Base-by-base conservation (phyloP, 2,797 vertebrate genomes). In the Chaetodon trifasciatus region DNA sequence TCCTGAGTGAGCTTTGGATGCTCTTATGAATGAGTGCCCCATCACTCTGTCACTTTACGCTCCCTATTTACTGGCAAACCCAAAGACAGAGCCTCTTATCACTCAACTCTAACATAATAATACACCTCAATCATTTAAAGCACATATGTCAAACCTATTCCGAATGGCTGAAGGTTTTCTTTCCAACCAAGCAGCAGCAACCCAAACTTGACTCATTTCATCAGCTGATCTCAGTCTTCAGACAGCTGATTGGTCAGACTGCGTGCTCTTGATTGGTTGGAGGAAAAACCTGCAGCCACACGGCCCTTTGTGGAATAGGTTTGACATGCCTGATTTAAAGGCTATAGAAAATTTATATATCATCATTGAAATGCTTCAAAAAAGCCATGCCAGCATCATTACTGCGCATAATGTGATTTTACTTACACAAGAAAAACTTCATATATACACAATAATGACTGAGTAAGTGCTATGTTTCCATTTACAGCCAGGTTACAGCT, bases 21-120 rank as follows among this genome's bases (percentile, higher is more conserved):
- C 55, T 49, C 65, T 55, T 35, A 62, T 65, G 9, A 73, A 15
- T 9, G 24, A 74, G 15, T 32, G 42, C 55, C 24, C 70, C n/a
- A 81, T 52, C 50, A 12, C n/a, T 62, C 13, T 13, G 9, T 28
- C 32, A 28, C 28, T 62, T 44, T 24, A 11, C 32, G 49, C 11
- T 37, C 5, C 12, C 11, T 79, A 32, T 52, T 62, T 57, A 72
- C 3, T 53, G 35, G 40, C 32, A 19, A 50, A 64, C 24, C 28
- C 28, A 32, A 32, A 32, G 28, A 32, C 56, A 53, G 7, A 55
- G 32, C 3, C 50, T 21, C n/a, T 57, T 23, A 61, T 62, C 19
- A 47, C 7, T 0, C 21, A 40, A 63, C 8, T 32, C 11, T n/a
- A 44, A 70, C 24, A 23, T 19, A 39, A 44, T 12, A 49, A 52